Conservation (phyloP, 2,113 vertebrate genomes). For the Canis aureus region DNA sequence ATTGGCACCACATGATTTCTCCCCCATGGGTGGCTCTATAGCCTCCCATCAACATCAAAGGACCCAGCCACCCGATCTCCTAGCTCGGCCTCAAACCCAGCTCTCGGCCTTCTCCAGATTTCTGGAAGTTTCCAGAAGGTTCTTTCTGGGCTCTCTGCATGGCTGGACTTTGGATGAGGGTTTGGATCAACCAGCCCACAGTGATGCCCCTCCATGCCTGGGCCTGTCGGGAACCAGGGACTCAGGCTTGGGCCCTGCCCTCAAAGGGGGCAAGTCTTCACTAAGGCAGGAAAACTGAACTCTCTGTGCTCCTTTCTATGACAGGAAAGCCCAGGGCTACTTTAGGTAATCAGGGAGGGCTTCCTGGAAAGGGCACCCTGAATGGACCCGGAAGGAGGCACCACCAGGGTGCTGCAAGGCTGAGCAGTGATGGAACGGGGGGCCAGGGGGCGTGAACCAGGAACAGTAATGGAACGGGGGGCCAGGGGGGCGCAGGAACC, state of each 20-base stretch:
- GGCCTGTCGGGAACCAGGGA: neutral
- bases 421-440: neutral
- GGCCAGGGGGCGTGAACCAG: fast-evolving
- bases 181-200: neutral
- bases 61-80: neutral
- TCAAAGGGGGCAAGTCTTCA: neutral
- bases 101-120: neutral
- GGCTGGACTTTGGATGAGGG: neutral
- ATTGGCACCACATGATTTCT: neutral
- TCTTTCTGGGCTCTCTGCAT: fast-evolving
- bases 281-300: neutral
- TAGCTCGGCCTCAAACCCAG: neutral
- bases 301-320: fast-evolving
- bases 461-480: too few relatives aligned
- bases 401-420: fast-evolving
- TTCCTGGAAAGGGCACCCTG: neutral
- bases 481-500: too few relatives aligned
- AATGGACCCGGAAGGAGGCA: neutral
- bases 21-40: neutral
- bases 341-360: neutral
- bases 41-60: fast-evolving
- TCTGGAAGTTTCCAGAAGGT: neutral
- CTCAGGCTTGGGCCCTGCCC: neutral
- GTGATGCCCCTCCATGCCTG: neutral
- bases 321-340: neutral